These are phyloP conservation scores for Istiophorus platypterus DNA, from an alignment of 2,113 vertebrate species.

Conservation along the genomic window DNA sequence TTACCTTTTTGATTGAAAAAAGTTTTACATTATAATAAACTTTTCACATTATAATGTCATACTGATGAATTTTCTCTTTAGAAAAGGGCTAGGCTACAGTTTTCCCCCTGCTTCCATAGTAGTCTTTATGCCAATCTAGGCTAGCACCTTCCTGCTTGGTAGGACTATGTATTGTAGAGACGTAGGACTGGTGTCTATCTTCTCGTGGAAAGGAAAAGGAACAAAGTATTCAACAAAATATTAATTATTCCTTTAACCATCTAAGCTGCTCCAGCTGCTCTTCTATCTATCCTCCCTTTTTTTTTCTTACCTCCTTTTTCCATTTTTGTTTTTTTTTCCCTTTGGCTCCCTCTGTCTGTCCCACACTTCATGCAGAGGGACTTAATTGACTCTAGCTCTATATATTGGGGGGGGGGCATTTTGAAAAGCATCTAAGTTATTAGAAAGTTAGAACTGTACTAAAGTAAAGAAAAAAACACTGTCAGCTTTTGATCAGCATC, in stretches of 20 bases:
- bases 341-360: not conserved
- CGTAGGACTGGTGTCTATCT: not conserved
- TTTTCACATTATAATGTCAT: too few species aligned
- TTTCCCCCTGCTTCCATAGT: not conserved
- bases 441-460: slow-evolving; percentile 18
- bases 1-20: too few species aligned
- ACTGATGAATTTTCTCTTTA: too few species aligned
- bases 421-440: not conserved
- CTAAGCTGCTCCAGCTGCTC: not conserved
- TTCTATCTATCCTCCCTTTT: too few species aligned
- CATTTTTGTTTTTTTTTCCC: not conserved
- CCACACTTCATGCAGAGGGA: too few species aligned
- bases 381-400: not conserved
- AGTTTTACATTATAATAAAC: too few species aligned
- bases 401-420: not conserved
- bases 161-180: not conserved
- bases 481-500: slow-evolving; percentile 18
- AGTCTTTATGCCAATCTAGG: not conserved
- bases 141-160: not conserved
- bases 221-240: not conserved
- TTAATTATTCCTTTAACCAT: not conserved
- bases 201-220: not conserved
- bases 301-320: not conserved
- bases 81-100: not conserved
- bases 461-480: slow-evolving; percentile 14